Evolutionary conservation across 2,113 vertebrate genomes (phyloP).

Genomic region (Mesitornis unicolor): DNA sequence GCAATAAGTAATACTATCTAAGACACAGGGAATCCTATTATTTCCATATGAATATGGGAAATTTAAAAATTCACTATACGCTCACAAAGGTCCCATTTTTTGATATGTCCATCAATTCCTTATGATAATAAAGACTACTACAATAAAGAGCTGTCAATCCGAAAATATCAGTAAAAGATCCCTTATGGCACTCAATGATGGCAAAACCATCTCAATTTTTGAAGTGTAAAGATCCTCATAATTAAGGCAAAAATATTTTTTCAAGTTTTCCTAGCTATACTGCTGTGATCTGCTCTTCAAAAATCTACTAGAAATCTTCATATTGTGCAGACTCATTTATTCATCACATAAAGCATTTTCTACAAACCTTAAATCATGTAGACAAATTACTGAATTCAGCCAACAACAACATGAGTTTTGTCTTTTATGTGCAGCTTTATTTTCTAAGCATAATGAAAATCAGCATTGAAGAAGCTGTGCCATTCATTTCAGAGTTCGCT

Average conservation of each 20-base stretch:
- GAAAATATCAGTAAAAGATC: background rate
- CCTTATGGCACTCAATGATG: background rate
- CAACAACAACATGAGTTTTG: background rate
- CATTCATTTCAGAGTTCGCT: background rate
- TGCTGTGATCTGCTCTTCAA: background rate
- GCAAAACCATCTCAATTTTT: background rate
- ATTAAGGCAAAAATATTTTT: background rate
- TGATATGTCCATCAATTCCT: background rate
- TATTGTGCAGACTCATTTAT: background rate
- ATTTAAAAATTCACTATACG: background rate
- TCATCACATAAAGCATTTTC: background rate
- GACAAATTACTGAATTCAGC: background rate
- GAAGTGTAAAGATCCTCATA: background rate
- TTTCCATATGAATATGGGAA: fast-evolving
- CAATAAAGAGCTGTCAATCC: background rate
- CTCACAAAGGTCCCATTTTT: background rate
- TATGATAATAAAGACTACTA: background rate
- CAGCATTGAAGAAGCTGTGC: background rate
- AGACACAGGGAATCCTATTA: background rate
- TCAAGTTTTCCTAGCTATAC: background rate
- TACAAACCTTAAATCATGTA: background rate
- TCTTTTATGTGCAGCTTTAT: background rate
- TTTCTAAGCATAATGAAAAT: background rate
- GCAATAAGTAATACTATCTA: background rate
- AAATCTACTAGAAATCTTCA: background rate